Evolutionary conservation across 2,113 vertebrate genomes (phyloP).

Genomic region (Aegypius monachus): DNA sequence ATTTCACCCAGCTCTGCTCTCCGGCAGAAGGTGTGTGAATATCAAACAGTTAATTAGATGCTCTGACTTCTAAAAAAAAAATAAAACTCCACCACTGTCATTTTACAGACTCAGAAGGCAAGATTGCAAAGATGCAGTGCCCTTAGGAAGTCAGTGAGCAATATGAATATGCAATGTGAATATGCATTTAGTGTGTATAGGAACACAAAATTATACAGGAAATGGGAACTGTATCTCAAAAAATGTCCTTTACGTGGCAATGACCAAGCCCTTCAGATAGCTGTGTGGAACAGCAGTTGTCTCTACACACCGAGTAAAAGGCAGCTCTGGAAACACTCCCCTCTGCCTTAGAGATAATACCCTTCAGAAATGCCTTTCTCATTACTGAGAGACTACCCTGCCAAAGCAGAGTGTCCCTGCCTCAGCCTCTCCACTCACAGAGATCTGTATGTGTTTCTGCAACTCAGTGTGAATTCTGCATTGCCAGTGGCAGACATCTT

Average conservation of each 20-base stretch:
- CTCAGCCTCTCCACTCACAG: background rate
- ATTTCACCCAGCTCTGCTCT: background rate
- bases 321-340: background rate
- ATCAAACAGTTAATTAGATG: background rate
- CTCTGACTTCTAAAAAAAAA: background rate
- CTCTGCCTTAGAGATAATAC: background rate
- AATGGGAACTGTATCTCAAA: background rate
- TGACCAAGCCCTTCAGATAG: background rate
- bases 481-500: background rate
- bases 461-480: background rate
- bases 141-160: background rate
- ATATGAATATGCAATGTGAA: background rate
- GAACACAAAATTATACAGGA: background rate
- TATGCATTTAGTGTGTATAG: background rate
- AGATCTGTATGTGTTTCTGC: background rate
- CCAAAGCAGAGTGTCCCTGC: fast-evolving
- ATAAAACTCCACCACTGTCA: background rate
- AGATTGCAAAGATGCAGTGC: background rate
- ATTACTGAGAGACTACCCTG: background rate
- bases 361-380: background rate
- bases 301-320: background rate
- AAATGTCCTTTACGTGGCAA: background rate
- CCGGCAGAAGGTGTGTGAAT: background rate
- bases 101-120: background rate
- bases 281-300: background rate